Conservation (phyloP, 2,113 vertebrate genomes). For the Lepisosteus osseus region DNA sequence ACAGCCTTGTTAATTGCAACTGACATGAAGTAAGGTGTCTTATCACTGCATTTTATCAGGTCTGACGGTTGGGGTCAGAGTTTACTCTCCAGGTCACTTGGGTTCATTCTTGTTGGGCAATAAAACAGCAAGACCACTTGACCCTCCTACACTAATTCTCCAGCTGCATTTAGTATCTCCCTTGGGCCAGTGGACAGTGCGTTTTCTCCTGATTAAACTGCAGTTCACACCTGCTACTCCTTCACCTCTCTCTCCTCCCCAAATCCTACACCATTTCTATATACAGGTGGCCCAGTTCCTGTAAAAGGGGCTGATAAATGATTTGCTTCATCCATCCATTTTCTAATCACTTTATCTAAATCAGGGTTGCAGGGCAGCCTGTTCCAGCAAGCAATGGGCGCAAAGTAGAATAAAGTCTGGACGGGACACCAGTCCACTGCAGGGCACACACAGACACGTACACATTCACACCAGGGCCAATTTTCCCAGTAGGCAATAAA, state of each 20-base stretch:
- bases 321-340: background rate
- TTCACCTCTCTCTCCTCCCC: background rate
- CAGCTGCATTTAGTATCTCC: constrained; percentile 52
- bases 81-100: constrained; percentile 55
- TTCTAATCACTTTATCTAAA: background rate
- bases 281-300: background rate
- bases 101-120: constrained; percentile 60
- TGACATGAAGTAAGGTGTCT: background rate
- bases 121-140: constrained; percentile 61
- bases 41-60: constrained; percentile 56
- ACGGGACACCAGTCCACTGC: no score
- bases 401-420: no score
- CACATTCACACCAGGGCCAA: no score
- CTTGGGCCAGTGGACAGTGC: constrained; percentile 47
- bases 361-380: no score
- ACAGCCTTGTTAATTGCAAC: constrained; percentile 24
- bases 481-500: no score
- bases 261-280: no score
- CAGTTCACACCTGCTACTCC: constrained; percentile 34
- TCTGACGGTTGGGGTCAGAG: constrained; percentile 51
- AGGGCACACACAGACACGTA: no score
- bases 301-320: no score
- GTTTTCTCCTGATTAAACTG: constrained; percentile 47
- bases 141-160: constrained; percentile 54
- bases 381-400: no score